Conservation (phyloP, 2,113 vertebrate genomes). For the Callipepla squamata region DNA sequence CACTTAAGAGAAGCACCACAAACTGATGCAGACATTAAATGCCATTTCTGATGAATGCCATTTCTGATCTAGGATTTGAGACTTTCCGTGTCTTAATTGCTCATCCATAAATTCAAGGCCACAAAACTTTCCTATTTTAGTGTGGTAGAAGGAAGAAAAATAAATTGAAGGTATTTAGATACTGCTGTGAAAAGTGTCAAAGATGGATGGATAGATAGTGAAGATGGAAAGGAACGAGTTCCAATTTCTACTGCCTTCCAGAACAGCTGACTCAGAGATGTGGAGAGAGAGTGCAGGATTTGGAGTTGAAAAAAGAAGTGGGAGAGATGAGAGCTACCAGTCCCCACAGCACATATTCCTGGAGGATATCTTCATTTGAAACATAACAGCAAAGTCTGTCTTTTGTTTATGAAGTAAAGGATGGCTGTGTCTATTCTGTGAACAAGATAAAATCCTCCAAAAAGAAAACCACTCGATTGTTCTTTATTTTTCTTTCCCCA, state of each 20-base stretch:
- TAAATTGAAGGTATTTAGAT: not conserved
- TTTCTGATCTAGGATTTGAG: not conserved
- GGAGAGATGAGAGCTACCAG: not conserved
- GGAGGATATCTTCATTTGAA: not conserved
- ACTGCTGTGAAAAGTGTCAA: not conserved
- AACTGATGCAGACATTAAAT: not conserved
- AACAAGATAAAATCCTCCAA: not conserved
- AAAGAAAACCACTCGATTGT: not conserved
- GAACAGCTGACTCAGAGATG: not conserved
- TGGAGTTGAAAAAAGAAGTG: not conserved
- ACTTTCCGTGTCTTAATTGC: not conserved
- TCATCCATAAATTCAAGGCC: not conserved
- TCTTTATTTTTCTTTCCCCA: not conserved
- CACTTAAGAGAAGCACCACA: not conserved
- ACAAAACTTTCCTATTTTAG: not conserved
- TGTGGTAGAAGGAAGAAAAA: not conserved
- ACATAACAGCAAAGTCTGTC: not conserved
- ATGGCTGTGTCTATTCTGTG: not conserved
- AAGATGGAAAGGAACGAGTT: not conserved
- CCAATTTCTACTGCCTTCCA: not conserved
- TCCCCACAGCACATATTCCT: not conserved
- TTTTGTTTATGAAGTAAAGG: not conserved
- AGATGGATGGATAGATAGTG: not conserved
- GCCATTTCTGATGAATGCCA: not conserved
- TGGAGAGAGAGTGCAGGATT: not conserved